Evolutionary conservation across 1,140 invertebrate genomes (phyloP), one percentile per base, ranked within the genome.

Genomic region (Conopomorpha cramerella): DNA sequence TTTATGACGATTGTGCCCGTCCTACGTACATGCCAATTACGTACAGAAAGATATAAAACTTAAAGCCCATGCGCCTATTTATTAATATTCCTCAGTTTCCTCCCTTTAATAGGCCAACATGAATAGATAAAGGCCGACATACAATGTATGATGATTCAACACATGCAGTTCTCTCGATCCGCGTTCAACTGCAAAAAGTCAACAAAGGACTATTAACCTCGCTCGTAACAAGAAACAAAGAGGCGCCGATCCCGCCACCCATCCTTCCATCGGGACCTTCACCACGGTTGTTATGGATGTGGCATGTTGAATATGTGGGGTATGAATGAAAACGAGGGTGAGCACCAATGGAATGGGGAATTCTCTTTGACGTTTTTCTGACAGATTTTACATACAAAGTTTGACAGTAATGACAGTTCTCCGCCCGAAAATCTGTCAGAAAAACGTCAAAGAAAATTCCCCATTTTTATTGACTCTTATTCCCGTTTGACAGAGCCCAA

Each of bases 141-240:
- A 23, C 10, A 6, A 6, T 23, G 4, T 23, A 23, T 23, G 19
- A 23, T n/a, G n/a, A n/a, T n/a, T n/a, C n/a, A n/a, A n/a, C n/a
- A n/a, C n/a, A n/a, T n/a, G n/a, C n/a, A n/a, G n/a, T n/a, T n/a
- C n/a, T n/a, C n/a, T n/a, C n/a, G n/a, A n/a, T n/a, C n/a, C n/a
- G n/a, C 19, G 19, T 23, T 6, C 16, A 27, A 32, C 25, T 31
- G 46, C 51, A 50, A 54, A 54, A 54, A 54, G 23, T 42, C 37
- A 19, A 50, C 43, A 50, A 45, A 40, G 34, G 35, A 41, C 41
- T 30, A 46, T 50, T 48, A 48, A 45, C 11, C 31, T 31, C 35
- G 27, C 42, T 50, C 45, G 48, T 54, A 47, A 50, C 16, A 28
- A 18, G 43, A 45, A 50, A 54, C 48, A 48, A 47, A 48, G 32